phyloP scores from a whole-genome alignment of 37 sponge, comb jelly and placozoan species.

The Chondrilla cf. caribensis region DNA sequence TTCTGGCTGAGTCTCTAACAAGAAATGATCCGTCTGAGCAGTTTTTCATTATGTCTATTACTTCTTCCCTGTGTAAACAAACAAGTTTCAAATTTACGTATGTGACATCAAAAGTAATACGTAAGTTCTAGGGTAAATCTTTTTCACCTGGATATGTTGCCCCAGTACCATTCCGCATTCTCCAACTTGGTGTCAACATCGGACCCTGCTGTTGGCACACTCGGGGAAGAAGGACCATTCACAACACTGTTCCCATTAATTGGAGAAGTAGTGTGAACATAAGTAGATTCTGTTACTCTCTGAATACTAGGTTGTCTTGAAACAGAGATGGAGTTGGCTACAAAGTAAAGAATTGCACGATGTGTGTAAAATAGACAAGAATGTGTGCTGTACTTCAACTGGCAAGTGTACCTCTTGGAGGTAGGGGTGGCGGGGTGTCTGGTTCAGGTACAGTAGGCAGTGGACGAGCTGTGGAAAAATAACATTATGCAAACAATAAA shows the following conservation, averaged over 20 bases:
- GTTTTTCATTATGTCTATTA: slow-evolving; percentile 82
- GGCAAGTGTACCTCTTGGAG: slow-evolving; percentile 17
- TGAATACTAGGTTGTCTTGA: too few species aligned
- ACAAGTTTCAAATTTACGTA: not conserved
- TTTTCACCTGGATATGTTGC: slow-evolving; percentile 43
- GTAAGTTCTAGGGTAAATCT: too few species aligned
- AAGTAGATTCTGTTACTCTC: too few species aligned
- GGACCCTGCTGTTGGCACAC: not conserved
- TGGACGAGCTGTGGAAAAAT: not conserved
- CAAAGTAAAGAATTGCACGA: too few species aligned
- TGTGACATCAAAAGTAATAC: too few species aligned
- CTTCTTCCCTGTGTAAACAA: slow-evolving; percentile 70
- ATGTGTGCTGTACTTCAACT: too few species aligned
- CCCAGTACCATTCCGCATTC: slow-evolving; percentile 73
- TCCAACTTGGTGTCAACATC: slow-evolving; percentile 24
- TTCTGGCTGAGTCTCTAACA: slow-evolving; percentile 83
- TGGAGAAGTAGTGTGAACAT: too few species aligned
- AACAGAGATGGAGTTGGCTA: too few species aligned
- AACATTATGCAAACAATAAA: too few species aligned
- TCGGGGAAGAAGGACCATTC: not conserved
- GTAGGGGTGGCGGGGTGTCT: not conserved
- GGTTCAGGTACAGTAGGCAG: not conserved
- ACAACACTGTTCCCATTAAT: not conserved
- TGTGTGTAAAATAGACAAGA: too few species aligned
- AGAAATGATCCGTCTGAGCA: slow-evolving; percentile 89